Conservation (phyloP, 2,113 vertebrate genomes). For the Scytalopus superciliaris region DNA sequence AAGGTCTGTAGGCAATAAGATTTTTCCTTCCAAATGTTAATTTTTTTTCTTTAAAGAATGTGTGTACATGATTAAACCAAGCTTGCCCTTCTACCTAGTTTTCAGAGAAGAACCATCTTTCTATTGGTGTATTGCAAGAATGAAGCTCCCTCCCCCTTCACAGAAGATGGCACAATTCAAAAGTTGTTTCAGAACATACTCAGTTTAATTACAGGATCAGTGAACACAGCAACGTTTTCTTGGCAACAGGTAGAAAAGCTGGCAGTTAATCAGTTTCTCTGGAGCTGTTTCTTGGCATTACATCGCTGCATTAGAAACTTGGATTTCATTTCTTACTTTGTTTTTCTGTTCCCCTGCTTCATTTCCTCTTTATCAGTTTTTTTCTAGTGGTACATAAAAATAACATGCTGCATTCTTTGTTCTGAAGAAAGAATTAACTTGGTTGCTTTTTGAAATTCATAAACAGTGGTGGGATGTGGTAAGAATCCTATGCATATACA, state of each 20-base stretch:
- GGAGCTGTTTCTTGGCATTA: conserved; percentile 47
- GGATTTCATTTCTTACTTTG: conserved; percentile 31
- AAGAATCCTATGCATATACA: neutral
- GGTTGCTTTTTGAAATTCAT: neutral
- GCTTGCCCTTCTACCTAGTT: conserved; percentile 14
- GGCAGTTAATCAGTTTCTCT: conserved; percentile 38
- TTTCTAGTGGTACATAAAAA: conserved; percentile 14
- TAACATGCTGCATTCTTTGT: neutral
- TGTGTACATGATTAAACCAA: conserved; percentile 10
- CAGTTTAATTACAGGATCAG: conserved; percentile 55
- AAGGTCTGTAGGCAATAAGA: neutral
- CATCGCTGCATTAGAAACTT: neutral
- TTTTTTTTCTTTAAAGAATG: neutral
- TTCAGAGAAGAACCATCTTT: neutral
- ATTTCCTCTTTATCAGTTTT: conserved; percentile 8
- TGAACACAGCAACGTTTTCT: conserved; percentile 54
- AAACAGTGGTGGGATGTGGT: neutral
- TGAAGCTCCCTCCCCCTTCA: neutral
- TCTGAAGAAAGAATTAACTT: neutral
- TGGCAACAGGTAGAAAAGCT: conserved; percentile 57
- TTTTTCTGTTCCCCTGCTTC: conserved; percentile 15
- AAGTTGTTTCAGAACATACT: conserved; percentile 25
- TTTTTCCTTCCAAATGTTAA: neutral
- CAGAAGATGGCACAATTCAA: conserved; percentile 21
- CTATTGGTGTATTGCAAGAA: neutral